Evolutionary conservation across 2,888 invertebrate species (phyloP).

Genomic region (Cantharis lateralis): DNA sequence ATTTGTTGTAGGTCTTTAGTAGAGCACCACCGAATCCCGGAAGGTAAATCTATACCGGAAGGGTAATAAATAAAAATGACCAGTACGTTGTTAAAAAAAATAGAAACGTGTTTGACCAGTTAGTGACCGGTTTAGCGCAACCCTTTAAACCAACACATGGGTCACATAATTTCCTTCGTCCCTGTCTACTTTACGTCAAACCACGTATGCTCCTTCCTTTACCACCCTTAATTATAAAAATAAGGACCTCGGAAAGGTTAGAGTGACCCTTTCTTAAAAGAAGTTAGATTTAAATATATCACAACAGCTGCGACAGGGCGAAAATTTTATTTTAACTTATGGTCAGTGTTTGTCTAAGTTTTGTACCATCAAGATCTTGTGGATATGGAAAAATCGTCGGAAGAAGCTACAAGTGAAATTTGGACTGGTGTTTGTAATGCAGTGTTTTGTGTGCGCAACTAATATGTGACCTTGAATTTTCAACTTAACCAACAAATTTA

Average conservation of each 20-base stretch:
- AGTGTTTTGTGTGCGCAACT: not conserved
- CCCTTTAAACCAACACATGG: slow-evolving; percentile 5
- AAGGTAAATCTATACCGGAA: slow-evolving; percentile 34
- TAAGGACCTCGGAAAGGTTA: slow-evolving; percentile 15
- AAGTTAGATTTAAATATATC: slow-evolving; percentile 30
- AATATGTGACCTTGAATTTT: not conserved
- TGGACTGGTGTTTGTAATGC: not conserved
- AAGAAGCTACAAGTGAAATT: not conserved
- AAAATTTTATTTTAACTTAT: slow-evolving; percentile 32
- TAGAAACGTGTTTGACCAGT: slow-evolving; percentile 56
- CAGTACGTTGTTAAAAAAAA: slow-evolving; percentile 42
- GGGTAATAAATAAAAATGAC: slow-evolving; percentile 50
- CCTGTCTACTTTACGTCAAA: not conserved
- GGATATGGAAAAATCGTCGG: not conserved
- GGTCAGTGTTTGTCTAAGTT: slow-evolving; percentile 37
- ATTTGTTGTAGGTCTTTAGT: not conserved
- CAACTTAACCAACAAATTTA: not conserved
- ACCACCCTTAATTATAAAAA: slow-evolving; percentile 2
- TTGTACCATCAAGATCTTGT: slow-evolving; percentile 18
- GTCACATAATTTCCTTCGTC: slow-evolving; percentile 6
- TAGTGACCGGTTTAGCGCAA: slow-evolving; percentile 39
- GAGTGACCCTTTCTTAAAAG: slow-evolving; percentile 46
- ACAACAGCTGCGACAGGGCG: slow-evolving; percentile 35
- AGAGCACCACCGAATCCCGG: slow-evolving; percentile 9
- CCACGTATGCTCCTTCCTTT: slow-evolving; percentile 2